Conservation (phyloP, 2,797 vertebrate genomes). For the Pipistrellus pygmaeus region DNA sequence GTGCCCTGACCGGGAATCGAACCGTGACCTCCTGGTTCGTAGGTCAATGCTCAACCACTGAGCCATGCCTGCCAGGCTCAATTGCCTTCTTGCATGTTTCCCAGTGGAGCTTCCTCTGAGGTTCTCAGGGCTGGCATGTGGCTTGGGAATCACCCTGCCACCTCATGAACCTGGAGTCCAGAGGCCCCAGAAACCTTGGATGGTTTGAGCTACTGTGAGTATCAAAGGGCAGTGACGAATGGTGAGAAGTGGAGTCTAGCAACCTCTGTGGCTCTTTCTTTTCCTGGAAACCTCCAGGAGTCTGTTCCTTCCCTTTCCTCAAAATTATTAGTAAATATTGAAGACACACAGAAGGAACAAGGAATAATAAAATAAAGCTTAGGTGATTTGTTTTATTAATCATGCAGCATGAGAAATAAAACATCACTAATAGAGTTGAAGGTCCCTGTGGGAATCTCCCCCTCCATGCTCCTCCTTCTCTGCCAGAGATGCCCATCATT, state of each 20-base stretch:
- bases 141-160: not conserved
- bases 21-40: no score
- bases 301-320: not conserved
- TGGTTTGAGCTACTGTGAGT: not conserved
- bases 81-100: constrained; percentile 50
- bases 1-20: no score
- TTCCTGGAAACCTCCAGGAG: not conserved
- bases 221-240: not conserved
- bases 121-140: not conserved
- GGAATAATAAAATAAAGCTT: constrained; percentile 37
- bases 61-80: not conserved
- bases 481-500: not conserved
- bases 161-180: not conserved
- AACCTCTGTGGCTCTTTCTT: not conserved
- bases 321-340: constrained; percentile 6
- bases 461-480: not conserved
- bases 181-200: not conserved
- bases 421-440: not conserved
- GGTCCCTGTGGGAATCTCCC: no score
- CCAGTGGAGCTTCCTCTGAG: not conserved
- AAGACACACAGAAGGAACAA: not conserved
- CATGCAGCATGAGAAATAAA: not conserved
- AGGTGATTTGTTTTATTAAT: not conserved
- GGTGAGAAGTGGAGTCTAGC: not conserved
- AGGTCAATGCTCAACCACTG: no score